phyloP scores from a whole-genome alignment of 1,140 invertebrate genomes.

The Leptinotarsa lineolata region DNA sequence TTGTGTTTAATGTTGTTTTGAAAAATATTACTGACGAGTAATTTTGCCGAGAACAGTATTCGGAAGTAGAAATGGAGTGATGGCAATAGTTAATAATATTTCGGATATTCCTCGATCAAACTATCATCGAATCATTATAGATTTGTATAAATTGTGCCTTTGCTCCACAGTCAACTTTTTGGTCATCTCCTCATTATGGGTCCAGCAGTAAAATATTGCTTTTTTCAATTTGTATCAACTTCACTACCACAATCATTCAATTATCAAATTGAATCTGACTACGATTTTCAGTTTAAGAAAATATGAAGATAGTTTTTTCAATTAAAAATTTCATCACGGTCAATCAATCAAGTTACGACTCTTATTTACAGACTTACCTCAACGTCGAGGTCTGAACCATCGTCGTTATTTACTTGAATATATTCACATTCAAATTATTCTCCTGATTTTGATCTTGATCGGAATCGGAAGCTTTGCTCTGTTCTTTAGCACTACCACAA shows the following conservation, averaged over 20 bases:
- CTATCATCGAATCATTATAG: not conserved
- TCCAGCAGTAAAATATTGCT: too few relatives aligned
- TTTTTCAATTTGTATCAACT: too few relatives aligned
- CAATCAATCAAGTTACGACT: too few relatives aligned
- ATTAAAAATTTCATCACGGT: not conserved
- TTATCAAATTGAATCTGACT: too few relatives aligned
- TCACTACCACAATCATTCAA: too few relatives aligned
- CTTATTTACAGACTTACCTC: conserved; percentile 46
- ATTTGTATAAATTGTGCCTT: conserved; percentile 35
- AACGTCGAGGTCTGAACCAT: conserved; percentile 58
- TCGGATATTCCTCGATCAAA: not conserved
- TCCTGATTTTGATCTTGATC: conserved; percentile 58
- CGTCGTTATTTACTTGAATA: conserved; percentile 47
- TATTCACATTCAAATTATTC: conserved; percentile 58
- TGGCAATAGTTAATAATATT: conserved; percentile 14
- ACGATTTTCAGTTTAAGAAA: too few relatives aligned
- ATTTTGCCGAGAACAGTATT: conserved; percentile 34
- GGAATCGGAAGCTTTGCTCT: conserved; percentile 56
- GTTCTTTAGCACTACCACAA: conserved; percentile 57
- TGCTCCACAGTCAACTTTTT: conserved; percentile 30
- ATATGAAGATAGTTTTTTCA: too few relatives aligned
- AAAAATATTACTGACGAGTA: not conserved
- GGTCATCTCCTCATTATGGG: conserved; percentile 34
- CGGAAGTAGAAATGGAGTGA: conserved; percentile 33
- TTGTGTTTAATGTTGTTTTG: not conserved